A percentile compares a stretch with the other conserved stretches of the same genome.
These are phyloP conservation scores for Ammodytes dubius DNA, from an alignment of 2,113 vertebrate genomes.

Conservation along the genomic window DNA sequence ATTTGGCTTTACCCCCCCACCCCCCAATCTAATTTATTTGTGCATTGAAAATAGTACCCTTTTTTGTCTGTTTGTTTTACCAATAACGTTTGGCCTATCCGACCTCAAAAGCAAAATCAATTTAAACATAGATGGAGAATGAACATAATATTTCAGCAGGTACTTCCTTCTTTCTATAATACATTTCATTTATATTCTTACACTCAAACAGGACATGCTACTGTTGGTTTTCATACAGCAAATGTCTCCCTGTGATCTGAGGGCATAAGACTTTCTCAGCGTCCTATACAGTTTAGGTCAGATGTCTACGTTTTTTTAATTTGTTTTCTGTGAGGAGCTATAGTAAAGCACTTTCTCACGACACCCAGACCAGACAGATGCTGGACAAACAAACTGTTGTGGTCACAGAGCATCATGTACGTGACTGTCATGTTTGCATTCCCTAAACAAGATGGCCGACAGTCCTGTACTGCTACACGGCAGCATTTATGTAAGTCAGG, in stretches of 20 bases:
- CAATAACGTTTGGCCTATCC: too few relatives aligned
- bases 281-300: neutral
- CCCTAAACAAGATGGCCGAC: slow-evolving; percentile 21
- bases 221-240: too few relatives aligned
- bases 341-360: slow-evolving; percentile 51
- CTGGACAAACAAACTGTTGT: slow-evolving; percentile 65
- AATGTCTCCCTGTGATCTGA: neutral
- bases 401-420: slow-evolving; percentile 53
- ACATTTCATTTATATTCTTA: too few relatives aligned
- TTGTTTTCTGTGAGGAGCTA: slow-evolving; percentile 13
- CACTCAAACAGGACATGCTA: too few relatives aligned
- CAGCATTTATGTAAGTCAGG: slow-evolving; percentile 14
- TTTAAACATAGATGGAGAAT: too few relatives aligned
- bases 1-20: neutral
- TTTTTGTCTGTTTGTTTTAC: too few relatives aligned
- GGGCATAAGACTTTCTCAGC: neutral
- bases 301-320: neutral
- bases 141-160: too few relatives aligned
- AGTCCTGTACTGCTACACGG: neutral
- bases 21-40: neutral
- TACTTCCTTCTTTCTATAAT: too few relatives aligned
- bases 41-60: neutral
- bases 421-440: slow-evolving; percentile 51
- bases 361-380: slow-evolving; percentile 28
- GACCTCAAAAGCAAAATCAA: too few relatives aligned